Conservation (phyloP, 2,797 vertebrate species). For the Leucoraja ocellata region DNA sequence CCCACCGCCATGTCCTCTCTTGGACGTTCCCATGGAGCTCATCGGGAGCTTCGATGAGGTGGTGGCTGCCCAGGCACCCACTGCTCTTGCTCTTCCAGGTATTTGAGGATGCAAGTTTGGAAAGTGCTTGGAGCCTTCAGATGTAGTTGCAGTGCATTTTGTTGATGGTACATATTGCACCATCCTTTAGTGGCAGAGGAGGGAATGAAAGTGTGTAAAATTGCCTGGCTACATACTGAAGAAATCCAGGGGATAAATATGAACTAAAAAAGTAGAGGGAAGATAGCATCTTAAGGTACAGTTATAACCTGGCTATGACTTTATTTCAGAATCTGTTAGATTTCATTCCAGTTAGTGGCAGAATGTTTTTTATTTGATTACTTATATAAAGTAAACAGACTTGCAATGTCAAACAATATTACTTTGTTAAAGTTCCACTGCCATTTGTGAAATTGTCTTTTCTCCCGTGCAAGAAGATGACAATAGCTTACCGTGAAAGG, state of each 20-base stretch:
- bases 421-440: neutral
- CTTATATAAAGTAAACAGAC: neutral
- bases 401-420: neutral
- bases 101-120: too few species aligned
- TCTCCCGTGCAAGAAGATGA: neutral
- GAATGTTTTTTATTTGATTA: neutral
- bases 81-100: too few species aligned
- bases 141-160: too few species aligned
- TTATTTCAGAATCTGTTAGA: neutral
- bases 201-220: too few species aligned
- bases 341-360: neutral
- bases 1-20: too few species aligned
- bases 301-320: neutral
- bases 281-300: neutral
- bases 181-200: too few species aligned
- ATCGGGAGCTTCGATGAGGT: too few species aligned
- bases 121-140: too few species aligned
- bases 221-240: too few species aligned
- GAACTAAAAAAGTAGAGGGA: neutral
- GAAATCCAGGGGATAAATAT: neutral
- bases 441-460: neutral
- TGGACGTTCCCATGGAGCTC: too few species aligned
- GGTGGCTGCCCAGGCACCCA: too few species aligned
- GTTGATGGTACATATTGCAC: too few species aligned
- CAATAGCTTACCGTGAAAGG: slow-evolving; percentile 34